Evolutionary conservation across 2,797 vertebrate species (phyloP).

Genomic region (Muscicapa comitata): DNA sequence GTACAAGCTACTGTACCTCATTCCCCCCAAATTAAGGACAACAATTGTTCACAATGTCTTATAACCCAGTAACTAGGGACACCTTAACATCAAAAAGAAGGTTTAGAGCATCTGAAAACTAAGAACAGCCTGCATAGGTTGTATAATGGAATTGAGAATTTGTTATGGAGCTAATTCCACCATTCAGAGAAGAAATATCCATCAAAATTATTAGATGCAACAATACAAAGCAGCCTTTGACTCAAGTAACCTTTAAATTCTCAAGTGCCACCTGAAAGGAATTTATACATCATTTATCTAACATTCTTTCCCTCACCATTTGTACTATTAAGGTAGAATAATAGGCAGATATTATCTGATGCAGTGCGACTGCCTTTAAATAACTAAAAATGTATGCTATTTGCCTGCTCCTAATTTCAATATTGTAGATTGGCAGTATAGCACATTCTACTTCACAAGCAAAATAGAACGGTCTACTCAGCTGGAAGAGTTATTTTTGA

Average conservation of each 20-base stretch:
- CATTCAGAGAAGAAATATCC: neutral
- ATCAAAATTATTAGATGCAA: neutral
- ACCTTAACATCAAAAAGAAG: neutral
- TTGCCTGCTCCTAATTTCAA: neutral
- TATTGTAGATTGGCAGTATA: neutral
- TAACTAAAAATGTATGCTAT: neutral
- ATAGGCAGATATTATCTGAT: neutral
- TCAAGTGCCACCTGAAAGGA: neutral
- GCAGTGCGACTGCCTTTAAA: neutral
- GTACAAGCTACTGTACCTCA: neutral
- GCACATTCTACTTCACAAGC: neutral
- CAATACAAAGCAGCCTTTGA: neutral
- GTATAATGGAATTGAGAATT: neutral
- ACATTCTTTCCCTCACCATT: neutral
- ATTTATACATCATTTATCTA: neutral
- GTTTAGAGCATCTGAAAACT: neutral
- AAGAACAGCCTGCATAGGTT: neutral
- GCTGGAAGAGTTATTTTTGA: neutral
- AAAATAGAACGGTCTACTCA: neutral
- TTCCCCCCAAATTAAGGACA: neutral
- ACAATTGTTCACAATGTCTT: neutral
- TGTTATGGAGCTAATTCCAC: neutral
- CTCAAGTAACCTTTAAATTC: neutral
- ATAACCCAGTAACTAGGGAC: neutral
- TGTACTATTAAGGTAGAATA: neutral